Base-by-base conservation (phyloP, 2,888 invertebrate genomes). In the Aleiodes testaceus region DNA sequence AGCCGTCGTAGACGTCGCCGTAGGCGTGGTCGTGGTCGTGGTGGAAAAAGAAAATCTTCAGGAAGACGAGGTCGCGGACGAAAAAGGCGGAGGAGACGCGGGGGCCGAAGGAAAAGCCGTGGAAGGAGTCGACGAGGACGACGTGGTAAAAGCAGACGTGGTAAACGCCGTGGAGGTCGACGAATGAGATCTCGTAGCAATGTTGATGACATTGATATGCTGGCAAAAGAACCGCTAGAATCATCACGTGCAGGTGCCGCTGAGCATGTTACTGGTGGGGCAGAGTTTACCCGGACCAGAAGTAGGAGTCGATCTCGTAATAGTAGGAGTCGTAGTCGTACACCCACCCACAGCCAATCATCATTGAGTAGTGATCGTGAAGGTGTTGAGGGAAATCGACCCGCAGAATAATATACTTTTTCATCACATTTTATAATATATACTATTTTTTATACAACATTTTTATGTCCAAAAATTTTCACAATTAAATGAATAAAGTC, bases 281-380 rank as follows among this genome's bases (percentile, higher is more conserved):
- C 22, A 26, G 74, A 69, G 53, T 77, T 77, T 72, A 77, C 79
- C n/a, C 73, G 76, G n/a, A 71, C 70, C 5, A 5, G 72, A 26
- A 76, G 76, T 11, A 73, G 73, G 47, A 79, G 76, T 50, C 76
- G 74, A 1, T 76, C 75, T 30, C 72, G 77, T 61, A 76, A 73
- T 20, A 81, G 82, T 73, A 73, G 75, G 1, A 82, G 80, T 45
- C 75, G 77, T n/a, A 79, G 80, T 42, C 79, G 75, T 3, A 80
- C 78, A 26, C 75, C 66, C 44, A 77, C 76, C 16, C 79, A 52
- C 64, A 82, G 82, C 70, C 74, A 74, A 77, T 79, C 79, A 4
- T 81, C 81, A 53, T 75, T 49, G 3, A 79, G 79, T 74, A 83
- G 81, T 74, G 81, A 82, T 72, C 78, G 74, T 30, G 82, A 81